Conservation (phyloP, 1,140 invertebrate genomes). For the Neodiprion fabricii region DNA sequence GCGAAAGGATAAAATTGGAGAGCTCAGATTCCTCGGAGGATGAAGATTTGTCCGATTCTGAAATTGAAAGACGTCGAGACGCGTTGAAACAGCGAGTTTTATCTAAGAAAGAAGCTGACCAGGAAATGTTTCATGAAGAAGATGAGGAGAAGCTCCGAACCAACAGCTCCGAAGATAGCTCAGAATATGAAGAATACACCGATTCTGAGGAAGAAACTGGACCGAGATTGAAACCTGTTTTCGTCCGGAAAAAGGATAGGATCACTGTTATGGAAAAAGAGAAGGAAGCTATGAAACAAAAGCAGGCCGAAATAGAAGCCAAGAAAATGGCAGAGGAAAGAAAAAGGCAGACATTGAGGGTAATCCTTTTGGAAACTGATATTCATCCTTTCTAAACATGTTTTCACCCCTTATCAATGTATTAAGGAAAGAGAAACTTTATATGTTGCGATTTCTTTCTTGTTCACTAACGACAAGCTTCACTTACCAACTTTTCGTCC, state of each 20-base stretch:
- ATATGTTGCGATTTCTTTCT: slow-evolving; percentile 1
- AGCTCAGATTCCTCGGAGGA: slow-evolving; percentile 69
- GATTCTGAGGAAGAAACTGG: slow-evolving; percentile 88
- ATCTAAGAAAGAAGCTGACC: slow-evolving; percentile 71
- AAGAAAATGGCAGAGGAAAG: slow-evolving; percentile 72
- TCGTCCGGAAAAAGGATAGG: slow-evolving; percentile 93
- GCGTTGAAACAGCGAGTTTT: slow-evolving; percentile 73
- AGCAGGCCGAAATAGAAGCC: slow-evolving; percentile 72
- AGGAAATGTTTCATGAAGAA: slow-evolving; percentile 67
- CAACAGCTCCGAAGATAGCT: slow-evolving; percentile 79
- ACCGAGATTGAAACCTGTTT: slow-evolving; percentile 94
- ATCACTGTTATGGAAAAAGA: slow-evolving; percentile 96
- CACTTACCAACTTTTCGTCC: slow-evolving; percentile 16
- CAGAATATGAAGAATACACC: slow-evolving; percentile 86
- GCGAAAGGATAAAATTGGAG: slow-evolving; percentile 52
- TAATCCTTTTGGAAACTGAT: slow-evolving; percentile 39
- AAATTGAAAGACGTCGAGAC: slow-evolving; percentile 82
- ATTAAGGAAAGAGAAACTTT: slow-evolving; percentile 14
- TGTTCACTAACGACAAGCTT: slow-evolving; percentile 3
- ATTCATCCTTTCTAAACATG: slow-evolving; percentile 1
- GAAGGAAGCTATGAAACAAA: slow-evolving; percentile 83
- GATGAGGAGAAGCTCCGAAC: slow-evolving; percentile 78
- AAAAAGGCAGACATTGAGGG: slow-evolving; percentile 79
- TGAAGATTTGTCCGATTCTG: slow-evolving; percentile 78
- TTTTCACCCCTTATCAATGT: neutral